Evolutionary conservation across 2,888 invertebrate genomes (phyloP), one percentile per base, ranked within the genome.

Genomic region (Cartodere bifasciata): DNA sequence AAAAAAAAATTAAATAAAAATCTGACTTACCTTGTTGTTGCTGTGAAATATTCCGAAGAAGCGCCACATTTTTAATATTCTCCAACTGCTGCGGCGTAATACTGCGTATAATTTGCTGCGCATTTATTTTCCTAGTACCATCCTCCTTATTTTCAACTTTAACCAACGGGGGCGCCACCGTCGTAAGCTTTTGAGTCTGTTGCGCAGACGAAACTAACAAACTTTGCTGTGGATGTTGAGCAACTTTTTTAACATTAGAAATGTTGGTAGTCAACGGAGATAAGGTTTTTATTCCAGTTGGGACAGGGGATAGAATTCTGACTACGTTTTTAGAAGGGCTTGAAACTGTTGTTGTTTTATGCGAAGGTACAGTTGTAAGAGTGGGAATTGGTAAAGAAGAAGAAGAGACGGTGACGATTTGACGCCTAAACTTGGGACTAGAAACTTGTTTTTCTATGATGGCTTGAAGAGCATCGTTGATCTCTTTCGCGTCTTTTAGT

Each of bases 291-390:
- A n/a, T n/a, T 48, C 48, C 2, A 39, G 58, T 58, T 37, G 56
- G 56, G 16, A 49, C 48, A 1, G 58, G 52, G 5, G 60, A 53
- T 28, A 62, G 46, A 20, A 62, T 59, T 49, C 60, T 60, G 6
- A 62, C 58, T 14, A 58, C 37, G 35, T 50, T 50, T 39, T 58
- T 60, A 11, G 42, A 35, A 15, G 41, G 24, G 23, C 44, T 45
- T 32, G 38, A 38, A 14, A 28, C 32, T 31, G 14, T 41, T n/a
- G n/a, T n/a, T n/a, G 29, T 13, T 39, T 39, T 32, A n/a, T n/a
- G n/a, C n/a, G n/a, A n/a, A n/a, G n/a, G n/a, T n/a, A n/a, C n/a
- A n/a, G n/a, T n/a, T n/a, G n/a, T n/a, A n/a, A n/a, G n/a, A n/a
- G n/a, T n/a, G n/a, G n/a, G n/a, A n/a, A n/a, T n/a, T n/a, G n/a